Evolutionary conservation across 2,888 invertebrate genomes (phyloP), one percentile per base, ranked within the genome.

Genomic region (Apamea sordens): DNA sequence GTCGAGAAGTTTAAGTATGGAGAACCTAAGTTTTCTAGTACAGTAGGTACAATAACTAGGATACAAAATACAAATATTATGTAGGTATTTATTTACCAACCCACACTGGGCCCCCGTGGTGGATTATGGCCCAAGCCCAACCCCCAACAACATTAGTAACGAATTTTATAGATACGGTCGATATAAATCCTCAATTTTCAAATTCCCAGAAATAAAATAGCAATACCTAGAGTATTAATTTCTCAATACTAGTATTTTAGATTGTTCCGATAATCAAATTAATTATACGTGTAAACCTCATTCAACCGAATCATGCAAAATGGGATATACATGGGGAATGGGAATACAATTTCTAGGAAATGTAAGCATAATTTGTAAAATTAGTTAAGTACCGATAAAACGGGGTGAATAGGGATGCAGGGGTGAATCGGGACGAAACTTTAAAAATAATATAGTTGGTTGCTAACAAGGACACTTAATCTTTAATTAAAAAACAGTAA

Each of bases 331-430:
- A n/a, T n/a, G n/a, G n/a, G n/a, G n/a, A n/a, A n/a, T n/a, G n/a
- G n/a, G n/a, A n/a, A n/a, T n/a, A 28, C 3, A 59, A 74, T 56
- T 53, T 41, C 24, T n/a, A 41, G n/a, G n/a, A 32, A 80, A 76
- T 53, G 8, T 15, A 15, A 28, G n/a, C 36, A n/a, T 21, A 50
- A 50, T 71, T 68, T 68, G 2, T 68, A 44, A 24, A 44, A 24
- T 24, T 70, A 24, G 0, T 15, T 50, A 50, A 1, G 5, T 24
- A 41, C 1, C 28, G 1, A 41, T 0, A 28, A 1, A 64, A 10
- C 28, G n/a, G n/a, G n/a, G n/a, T n/a, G n/a, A n/a, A n/a, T n/a
- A n/a, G n/a, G n/a, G n/a, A n/a, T n/a, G n/a, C n/a, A n/a, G n/a
- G n/a, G n/a, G n/a, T n/a, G n/a, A n/a, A n/a, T n/a, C n/a, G n/a